These are phyloP conservation scores for Vimba vimba DNA, from an alignment of 2,113 vertebrate species.

Conservation along the genomic window DNA sequence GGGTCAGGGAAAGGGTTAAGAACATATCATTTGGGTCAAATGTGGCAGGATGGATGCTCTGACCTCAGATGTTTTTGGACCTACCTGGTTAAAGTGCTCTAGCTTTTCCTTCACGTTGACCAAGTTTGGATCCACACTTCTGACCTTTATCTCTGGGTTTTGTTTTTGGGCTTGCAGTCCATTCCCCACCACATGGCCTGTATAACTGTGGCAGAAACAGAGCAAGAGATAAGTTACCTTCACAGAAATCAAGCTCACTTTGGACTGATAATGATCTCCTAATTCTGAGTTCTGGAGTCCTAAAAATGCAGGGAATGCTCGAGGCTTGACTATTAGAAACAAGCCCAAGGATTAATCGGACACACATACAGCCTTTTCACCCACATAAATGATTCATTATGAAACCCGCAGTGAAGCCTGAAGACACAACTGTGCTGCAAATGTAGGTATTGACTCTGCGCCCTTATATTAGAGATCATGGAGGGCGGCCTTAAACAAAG, in stretches of 20 bases:
- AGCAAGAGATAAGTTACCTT: constrained; percentile 13
- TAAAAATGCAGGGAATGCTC: constrained; percentile 31
- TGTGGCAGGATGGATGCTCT: not conserved
- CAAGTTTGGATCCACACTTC: constrained; percentile 78
- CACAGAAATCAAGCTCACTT: constrained; percentile 2
- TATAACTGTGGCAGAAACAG: constrained; percentile 76
- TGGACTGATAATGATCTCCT: constrained; percentile 4
- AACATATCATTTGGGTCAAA: not conserved
- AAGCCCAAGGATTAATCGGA: constrained; percentile 29
- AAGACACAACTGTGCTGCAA: constrained; percentile 36
- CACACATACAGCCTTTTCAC: constrained; percentile 43
- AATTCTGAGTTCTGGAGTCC: constrained; percentile 4
- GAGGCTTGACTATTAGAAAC: constrained; percentile 28
- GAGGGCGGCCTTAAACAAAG: constrained; percentile 40
- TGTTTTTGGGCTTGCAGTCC: constrained; percentile 83
- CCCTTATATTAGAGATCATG: constrained; percentile 27
- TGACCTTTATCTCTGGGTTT: constrained; percentile 86
- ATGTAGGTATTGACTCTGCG: constrained; percentile 54
- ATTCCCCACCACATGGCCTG: constrained; percentile 80
- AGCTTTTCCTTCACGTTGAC: constrained; percentile 79
- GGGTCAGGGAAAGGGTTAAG: not conserved
- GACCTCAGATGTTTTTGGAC: constrained; percentile 6
- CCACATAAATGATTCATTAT: constrained; percentile 58
- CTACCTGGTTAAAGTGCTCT: constrained; percentile 84
- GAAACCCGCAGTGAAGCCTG: constrained; percentile 44